Evolutionary conservation across 2,888 invertebrate species (phyloP).

Genomic region (Arge pagana): DNA sequence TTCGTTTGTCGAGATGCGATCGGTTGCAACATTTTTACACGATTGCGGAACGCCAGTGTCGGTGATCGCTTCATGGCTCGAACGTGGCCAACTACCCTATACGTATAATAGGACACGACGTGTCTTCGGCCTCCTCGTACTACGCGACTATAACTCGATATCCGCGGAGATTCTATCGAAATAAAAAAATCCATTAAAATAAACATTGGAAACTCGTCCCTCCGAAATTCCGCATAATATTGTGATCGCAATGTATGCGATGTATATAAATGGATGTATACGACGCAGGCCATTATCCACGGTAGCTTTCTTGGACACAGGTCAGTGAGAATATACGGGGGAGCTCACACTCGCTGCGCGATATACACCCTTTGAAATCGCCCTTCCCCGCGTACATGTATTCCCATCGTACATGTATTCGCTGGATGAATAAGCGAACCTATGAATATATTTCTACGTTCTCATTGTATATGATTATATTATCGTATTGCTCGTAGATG

Average conservation of each 20-base stretch:
- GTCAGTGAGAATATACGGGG: no score
- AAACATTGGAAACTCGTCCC: slow-evolving; percentile 53
- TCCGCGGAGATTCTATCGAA: slow-evolving; percentile 35
- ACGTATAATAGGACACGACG: no score
- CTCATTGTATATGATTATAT: slow-evolving; percentile 49
- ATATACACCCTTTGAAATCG: slow-evolving; percentile 38
- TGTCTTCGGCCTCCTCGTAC: background rate
- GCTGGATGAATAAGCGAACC: slow-evolving; percentile 12
- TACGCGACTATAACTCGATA: slow-evolving; percentile 8
- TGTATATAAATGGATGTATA: slow-evolving; percentile 33
- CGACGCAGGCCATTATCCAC: no score
- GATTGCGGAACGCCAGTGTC: no score
- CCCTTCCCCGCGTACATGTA: slow-evolving; percentile 50
- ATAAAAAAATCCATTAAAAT: slow-evolving; percentile 55
- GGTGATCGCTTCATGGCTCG: no score
- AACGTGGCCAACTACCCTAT: no score
- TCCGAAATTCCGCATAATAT: slow-evolving; percentile 55
- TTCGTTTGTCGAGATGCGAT: no score
- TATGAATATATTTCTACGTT: slow-evolving; percentile 35
- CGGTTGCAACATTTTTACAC: no score
- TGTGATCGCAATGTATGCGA: slow-evolving; percentile 54
- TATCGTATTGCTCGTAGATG: slow-evolving; percentile 33
- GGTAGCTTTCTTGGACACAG: no score
- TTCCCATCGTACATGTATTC: slow-evolving; percentile 37
- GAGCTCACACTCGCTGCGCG: no score